These are phyloP conservation scores for Osmoderma eremita DNA, from an alignment of 2,888 invertebrate genomes.

Conservation along the genomic window DNA sequence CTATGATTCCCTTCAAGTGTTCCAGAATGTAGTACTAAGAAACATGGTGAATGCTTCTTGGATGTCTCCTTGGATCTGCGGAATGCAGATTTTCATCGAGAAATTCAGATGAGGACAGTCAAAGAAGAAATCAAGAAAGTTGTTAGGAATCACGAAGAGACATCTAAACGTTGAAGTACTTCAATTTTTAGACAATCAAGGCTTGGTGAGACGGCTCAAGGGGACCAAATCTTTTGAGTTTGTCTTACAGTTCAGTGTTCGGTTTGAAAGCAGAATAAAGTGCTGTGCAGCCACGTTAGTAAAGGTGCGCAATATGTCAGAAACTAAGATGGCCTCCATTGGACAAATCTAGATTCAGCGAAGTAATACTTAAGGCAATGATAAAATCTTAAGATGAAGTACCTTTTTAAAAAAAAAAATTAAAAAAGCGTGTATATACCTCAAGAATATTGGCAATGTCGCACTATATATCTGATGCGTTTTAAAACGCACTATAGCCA, in stretches of 20 bases:
- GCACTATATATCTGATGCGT: no score
- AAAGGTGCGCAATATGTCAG: not conserved
- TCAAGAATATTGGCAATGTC: no score
- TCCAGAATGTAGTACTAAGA: no score
- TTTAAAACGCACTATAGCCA: no score
- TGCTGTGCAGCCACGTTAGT: not conserved
- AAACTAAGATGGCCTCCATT: not conserved
- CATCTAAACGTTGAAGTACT: constrained; percentile 28
- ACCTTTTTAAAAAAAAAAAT: no score
- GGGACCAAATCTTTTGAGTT: constrained; percentile 20
- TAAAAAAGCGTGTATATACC: no score
- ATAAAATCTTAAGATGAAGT: no score
- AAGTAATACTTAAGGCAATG: no score
- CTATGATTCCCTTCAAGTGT: not conserved
- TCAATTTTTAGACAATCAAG: constrained; percentile 17
- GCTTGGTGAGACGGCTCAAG: constrained; percentile 12
- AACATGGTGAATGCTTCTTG: no score
- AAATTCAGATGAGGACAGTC: constrained; percentile 22
- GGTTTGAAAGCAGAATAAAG: constrained; percentile 19
- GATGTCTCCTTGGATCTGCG: no score
- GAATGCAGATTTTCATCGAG: not conserved
- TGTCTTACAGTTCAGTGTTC: constrained; percentile 6
- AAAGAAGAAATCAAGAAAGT: constrained; percentile 26
- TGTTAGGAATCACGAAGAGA: constrained; percentile 14
- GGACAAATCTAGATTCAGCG: no score